phyloP scores from a whole-genome alignment of 2,888 invertebrate species.

The Stramonita haemastoma region DNA sequence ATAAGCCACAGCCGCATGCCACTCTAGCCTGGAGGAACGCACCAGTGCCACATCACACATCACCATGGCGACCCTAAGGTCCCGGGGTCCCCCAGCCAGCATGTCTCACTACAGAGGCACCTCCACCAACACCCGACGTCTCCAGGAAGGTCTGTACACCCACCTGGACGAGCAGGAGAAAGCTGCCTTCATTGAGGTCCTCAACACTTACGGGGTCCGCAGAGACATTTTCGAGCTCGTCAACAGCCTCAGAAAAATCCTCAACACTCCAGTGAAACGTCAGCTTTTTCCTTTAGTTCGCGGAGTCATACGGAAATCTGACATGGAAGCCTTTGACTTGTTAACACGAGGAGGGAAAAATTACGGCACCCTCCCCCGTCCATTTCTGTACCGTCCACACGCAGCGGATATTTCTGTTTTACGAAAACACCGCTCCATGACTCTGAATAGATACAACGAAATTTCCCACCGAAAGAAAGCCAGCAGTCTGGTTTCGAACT shows the following conservation, averaged over 20 bases:
- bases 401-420: slow-evolving; percentile 50
- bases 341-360: slow-evolving; percentile 51
- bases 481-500: slow-evolving; percentile 26
- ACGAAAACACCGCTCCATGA: slow-evolving; percentile 43
- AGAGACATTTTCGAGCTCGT: slow-evolving; percentile 68
- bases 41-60: background rate
- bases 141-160: slow-evolving; percentile 69
- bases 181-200: slow-evolving; percentile 62
- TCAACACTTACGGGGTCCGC: slow-evolving; percentile 66
- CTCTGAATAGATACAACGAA: slow-evolving; percentile 28
- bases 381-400: slow-evolving; percentile 52
- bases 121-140: slow-evolving; percentile 62
- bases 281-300: slow-evolving; percentile 64
- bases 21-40: background rate
- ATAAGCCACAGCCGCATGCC: background rate
- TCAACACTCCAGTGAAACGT: slow-evolving; percentile 71
- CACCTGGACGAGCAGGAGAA: slow-evolving; percentile 66
- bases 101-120: slow-evolving; percentile 49
- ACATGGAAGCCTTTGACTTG: slow-evolving; percentile 65
- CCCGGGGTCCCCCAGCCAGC: background rate
- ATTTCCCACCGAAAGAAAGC: slow-evolving; percentile 31
- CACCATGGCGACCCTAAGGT: slow-evolving; percentile 34
- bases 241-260: slow-evolving; percentile 60
- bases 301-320: slow-evolving; percentile 64
- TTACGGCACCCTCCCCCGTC: slow-evolving; percentile 58